Evolutionary conservation across 2,888 invertebrate species (phyloP), one percentile per base, ranked within the genome.

Genomic region (Cheilosia vulpina): DNA sequence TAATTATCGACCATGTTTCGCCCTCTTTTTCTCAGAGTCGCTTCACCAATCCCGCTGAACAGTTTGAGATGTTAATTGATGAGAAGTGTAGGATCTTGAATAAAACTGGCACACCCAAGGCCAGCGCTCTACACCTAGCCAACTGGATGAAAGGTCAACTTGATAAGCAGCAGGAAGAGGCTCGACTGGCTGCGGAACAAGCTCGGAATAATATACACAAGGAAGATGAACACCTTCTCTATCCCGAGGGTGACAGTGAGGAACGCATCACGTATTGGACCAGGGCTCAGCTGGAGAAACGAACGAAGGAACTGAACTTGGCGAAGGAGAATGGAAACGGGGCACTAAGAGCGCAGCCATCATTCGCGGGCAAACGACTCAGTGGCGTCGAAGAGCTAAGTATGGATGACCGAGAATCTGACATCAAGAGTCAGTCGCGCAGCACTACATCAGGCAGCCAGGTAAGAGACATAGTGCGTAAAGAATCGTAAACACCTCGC

Each of bases 71-170:
- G 89, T 90, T 94, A 84, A 94, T 94, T 87, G 94, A 94, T 89
- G 94, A 94, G 90, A 94, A 94, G 89, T 95, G 94, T 90, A 94
- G 94, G 87, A 94, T 94, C 82, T 91, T 95, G 82, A 94, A 94
- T 87, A 94, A 94, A 90, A 93, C 93, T 63, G 94, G 94, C 62
- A 93, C 94, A 47, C 94, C 95, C 89, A 95, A 94, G 90, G 95
- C 95, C 17, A 96, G 95, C 73, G 96, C 96, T 0, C 91, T 96
- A 62, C 96, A 96, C 89, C 92, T 96, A 87, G 96, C 96, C 87
- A 94, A 96, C 89, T 96, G 96, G 96, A 96, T 96, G 95, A 96
- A 95, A 78, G 95, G 96, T 4, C 94, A 96, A 82, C 93, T 96
- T 63, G 95, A 95, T 87, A 93, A 94, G 55, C 94, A 94, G 60